Evolutionary conservation across 1,140 invertebrate genomes (phyloP), one percentile per base, ranked within the genome.

Genomic region (Ceratina calcarata): DNA sequence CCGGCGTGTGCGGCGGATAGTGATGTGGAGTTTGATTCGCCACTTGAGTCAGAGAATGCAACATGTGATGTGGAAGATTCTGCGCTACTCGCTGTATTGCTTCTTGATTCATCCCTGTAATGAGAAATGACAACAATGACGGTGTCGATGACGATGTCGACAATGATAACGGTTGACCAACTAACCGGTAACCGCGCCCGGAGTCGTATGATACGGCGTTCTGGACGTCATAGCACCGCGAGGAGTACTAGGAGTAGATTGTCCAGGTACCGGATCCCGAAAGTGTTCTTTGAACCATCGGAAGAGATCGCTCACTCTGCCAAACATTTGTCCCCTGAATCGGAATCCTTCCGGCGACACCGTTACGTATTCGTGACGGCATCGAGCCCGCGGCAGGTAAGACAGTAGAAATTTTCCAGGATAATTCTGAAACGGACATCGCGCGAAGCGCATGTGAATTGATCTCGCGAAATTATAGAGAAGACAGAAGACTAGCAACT

Each of bases 221-320:
- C 96, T 94, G 0, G 94, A 93, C 8, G 94, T 93, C 83, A 94
- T 93, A 1, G 92, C 91, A 7, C 94, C 94, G 60, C 95, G 93
- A 0, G 96, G 96, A 22, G 96, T 96, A 51, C 92, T 94, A 0
- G 97, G 97, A 18, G 97, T 97, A 57, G 92, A 92, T 65, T 93
- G 91, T 1, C 95, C 95, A 15, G 97, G 97, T 66, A 97, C 95
- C 0, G 98, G 96, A 89, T 99, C 98, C 67, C 97, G 93, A 94
- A 98, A 99, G 90, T 99, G 98, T 91, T 98, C 97, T 90, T 99
- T 99, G 91, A 99, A 99, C 98, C 98, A 99, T 69, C 97, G 95
- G 83, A 99, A 95, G 12, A 99, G 90, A 2, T 96, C 95, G 72
- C 95, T 96, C 0, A 99, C 93, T 1, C 96, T 96, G 73, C 96